Evolutionary conservation across 2,113 vertebrate genomes (phyloP).

Genomic region (Thomomys bottae): DNA sequence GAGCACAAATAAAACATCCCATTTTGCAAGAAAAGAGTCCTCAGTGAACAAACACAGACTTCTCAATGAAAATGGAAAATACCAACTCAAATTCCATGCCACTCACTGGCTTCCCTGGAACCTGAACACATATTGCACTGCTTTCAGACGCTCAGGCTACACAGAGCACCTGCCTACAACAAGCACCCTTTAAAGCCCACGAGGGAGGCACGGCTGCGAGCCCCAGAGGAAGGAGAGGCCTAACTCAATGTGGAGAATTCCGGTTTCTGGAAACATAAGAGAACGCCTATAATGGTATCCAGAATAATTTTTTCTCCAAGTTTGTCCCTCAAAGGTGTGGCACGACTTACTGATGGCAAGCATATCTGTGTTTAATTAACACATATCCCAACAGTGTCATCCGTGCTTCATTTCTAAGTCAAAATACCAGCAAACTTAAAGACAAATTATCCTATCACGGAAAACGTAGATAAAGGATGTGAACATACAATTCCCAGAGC

Average conservation of each 20-base stretch:
- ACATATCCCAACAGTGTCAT: not conserved
- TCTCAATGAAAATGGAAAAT: slow-evolving; percentile 41
- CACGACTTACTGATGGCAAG: not conserved
- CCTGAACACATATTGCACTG: not conserved
- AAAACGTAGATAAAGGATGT: not conserved
- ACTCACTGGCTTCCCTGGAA: slow-evolving; percentile 43
- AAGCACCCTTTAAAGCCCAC: not conserved
- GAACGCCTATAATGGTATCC: slow-evolving; percentile 1
- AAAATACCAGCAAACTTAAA: slow-evolving; percentile 44
- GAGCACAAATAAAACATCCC: slow-evolving; percentile 66
- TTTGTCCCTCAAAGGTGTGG: not conserved
- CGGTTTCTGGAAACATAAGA: not conserved
- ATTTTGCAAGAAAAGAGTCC: slow-evolving; percentile 62
- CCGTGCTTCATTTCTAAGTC: not conserved
- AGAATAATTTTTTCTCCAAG: not conserved
- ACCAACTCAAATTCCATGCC: slow-evolving; percentile 50
- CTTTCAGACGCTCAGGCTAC: too few species aligned
- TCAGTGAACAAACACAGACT: slow-evolving; percentile 56
- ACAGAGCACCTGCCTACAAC: too few species aligned
- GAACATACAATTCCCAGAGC: not conserved
- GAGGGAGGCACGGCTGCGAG: not conserved
- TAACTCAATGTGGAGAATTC: not conserved
- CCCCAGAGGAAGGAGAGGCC: not conserved
- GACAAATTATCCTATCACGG: not conserved
- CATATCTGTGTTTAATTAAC: not conserved